Percentiles rank a stretch among this genome's conserved stretches.
These are phyloP conservation scores for Harmothoe impar DNA, from an alignment of 2,888 invertebrate genomes.

Conservation along the genomic window DNA sequence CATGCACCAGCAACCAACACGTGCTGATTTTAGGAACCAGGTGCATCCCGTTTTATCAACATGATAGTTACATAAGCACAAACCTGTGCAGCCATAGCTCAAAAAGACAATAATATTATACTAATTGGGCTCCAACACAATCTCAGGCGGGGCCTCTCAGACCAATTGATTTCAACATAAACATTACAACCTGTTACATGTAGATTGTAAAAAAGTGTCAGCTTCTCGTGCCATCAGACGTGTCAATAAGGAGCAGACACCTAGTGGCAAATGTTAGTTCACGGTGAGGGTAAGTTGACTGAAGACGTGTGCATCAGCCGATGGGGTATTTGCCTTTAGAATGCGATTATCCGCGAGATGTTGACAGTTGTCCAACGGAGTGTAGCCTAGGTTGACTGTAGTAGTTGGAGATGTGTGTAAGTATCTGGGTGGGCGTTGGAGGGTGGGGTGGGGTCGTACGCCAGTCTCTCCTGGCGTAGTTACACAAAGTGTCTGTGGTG, in stretches of 20 bases:
- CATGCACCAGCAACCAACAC: no score
- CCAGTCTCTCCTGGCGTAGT: not conserved
- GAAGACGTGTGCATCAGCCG: slow-evolving; percentile 6
- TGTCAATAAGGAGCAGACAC: not conserved
- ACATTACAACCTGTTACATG: no score
- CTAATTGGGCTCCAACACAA: no score
- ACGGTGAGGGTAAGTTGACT: not conserved
- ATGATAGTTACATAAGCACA: no score
- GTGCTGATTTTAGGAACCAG: no score
- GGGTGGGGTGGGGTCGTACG: not conserved
- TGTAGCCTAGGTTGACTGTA: not conserved
- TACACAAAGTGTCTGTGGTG: not conserved
- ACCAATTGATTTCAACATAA: no score
- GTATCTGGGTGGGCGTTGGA: not conserved
- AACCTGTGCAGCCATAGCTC: no score
- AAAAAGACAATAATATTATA: no score
- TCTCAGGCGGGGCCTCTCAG: no score
- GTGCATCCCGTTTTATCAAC: no score
- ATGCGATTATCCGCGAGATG: slow-evolving; percentile 47
- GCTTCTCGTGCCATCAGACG: no score
- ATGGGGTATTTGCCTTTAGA: slow-evolving; percentile 26
- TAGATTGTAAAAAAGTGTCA: no score
- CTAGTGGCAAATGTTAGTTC: slow-evolving; percentile 15
- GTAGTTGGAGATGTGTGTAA: not conserved
- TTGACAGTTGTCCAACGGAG: slow-evolving; percentile 22